Percentiles rank a stretch among this genome's conserved stretches.
phyloP scores from a whole-genome alignment of 2,113 vertebrate species.

The Cercocebus atys region DNA sequence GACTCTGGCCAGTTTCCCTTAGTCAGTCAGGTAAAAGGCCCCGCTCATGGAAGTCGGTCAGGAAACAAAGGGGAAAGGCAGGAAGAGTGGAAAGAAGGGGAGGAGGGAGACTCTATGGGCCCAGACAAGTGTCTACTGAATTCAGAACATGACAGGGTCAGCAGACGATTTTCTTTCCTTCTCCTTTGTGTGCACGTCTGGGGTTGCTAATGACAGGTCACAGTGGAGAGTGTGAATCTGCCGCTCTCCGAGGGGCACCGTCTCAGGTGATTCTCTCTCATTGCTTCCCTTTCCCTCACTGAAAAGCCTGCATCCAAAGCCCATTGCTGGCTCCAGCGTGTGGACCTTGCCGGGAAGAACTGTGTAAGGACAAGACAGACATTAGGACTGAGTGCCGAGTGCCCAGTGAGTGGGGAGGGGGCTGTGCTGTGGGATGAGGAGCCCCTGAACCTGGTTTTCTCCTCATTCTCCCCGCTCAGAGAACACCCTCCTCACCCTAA shows the following conservation, averaged over 20 bases:
- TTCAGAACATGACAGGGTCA: not conserved
- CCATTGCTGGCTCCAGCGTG: no score
- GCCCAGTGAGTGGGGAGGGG: not conserved
- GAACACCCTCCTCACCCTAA: not conserved
- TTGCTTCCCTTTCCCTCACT: not conserved
- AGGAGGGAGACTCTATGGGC: not conserved
- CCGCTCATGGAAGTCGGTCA: not conserved
- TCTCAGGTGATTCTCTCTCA: not conserved
- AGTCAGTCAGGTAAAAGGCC: not conserved
- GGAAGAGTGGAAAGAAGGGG: not conserved
- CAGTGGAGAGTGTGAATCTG: not conserved
- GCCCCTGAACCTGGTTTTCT: not conserved
- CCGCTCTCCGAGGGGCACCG: not conserved
- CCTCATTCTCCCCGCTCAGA: not conserved
- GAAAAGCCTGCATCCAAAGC: not conserved
- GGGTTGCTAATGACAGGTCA: not conserved
- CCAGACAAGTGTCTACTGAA: not conserved
- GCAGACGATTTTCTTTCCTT: not conserved
- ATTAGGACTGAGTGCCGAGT: not conserved
- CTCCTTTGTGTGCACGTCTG: not conserved
- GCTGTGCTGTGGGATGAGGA: not conserved
- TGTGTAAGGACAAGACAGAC: not conserved
- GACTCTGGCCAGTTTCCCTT: not conserved
- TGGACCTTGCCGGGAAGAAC: not conserved
- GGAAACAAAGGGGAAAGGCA: conserved; percentile 21